phyloP scores from a whole-genome alignment of 1,140 invertebrate genomes.

The Drepana arcuata region DNA sequence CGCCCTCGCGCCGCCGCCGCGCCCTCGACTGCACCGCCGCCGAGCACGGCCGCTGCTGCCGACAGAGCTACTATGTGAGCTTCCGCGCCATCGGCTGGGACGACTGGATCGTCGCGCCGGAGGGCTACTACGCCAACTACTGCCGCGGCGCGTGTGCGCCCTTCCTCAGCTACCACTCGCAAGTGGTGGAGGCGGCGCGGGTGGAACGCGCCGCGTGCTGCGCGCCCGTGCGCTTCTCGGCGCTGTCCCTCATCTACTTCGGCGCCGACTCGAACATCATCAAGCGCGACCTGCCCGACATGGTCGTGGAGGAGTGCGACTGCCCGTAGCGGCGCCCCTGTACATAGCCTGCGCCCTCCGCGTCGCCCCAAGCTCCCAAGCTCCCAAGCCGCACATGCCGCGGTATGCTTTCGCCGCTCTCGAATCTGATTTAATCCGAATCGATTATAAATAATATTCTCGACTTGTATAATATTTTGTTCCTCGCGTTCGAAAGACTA shows the following conservation, averaged over 20 bases:
- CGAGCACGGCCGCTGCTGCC: constrained; percentile 87
- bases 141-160: constrained; percentile 90
- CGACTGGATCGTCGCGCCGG: constrained; percentile 94
- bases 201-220: constrained; percentile 92
- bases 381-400: constrained; percentile 14
- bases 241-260: constrained; percentile 95
- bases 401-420: constrained; percentile 47
- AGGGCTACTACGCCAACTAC: constrained; percentile 94
- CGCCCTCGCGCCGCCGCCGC: constrained; percentile 79
- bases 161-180: constrained; percentile 89
- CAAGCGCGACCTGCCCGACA: constrained; percentile 94
- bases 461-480: constrained; percentile 68
- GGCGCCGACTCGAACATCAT: constrained; percentile 92
- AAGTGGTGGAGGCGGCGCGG: constrained; percentile 90
- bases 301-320: constrained; percentile 97
- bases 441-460: constrained; percentile 67
- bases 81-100: constrained; percentile 94
- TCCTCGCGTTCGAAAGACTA: constrained; percentile 68
- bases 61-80: constrained; percentile 91
- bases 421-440: constrained; percentile 57
- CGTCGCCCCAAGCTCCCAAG: constrained; percentile 21
- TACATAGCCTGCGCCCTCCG: constrained; percentile 38
- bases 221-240: constrained; percentile 92
- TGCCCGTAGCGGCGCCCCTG: constrained; percentile 79
- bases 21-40: constrained; percentile 87